phyloP scores from a whole-genome alignment of 2,113 vertebrate species.

The Morphnarchus princeps region DNA sequence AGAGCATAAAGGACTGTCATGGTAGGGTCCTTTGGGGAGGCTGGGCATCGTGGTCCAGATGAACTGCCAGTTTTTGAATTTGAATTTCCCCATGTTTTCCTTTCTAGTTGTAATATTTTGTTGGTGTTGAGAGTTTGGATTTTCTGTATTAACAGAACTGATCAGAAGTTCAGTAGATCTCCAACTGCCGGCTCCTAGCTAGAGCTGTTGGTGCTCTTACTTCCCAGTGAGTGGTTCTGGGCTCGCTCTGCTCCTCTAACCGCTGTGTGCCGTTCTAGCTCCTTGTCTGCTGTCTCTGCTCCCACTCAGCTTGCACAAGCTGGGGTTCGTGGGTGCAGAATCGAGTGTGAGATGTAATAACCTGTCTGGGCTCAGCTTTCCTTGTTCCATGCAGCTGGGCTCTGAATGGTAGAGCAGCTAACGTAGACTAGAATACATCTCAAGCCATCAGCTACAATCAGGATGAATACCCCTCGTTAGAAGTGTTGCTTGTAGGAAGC shows the following conservation, averaged over 20 bases:
- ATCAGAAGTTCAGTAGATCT: background rate
- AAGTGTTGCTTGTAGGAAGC: background rate
- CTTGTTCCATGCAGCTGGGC: background rate
- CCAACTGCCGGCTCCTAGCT: background rate
- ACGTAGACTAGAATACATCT: background rate
- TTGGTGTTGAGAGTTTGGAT: slow-evolving; percentile 1
- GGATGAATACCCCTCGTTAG: background rate
- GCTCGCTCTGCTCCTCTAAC: background rate
- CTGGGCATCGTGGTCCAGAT: background rate
- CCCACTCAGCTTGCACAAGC: background rate
- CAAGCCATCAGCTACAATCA: background rate
- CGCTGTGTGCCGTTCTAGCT: background rate
- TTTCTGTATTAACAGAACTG: background rate
- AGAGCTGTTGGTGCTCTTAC: slow-evolving; percentile 13
- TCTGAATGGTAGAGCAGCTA: background rate
- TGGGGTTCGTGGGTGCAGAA: background rate
- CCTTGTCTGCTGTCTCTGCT: background rate
- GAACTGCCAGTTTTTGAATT: background rate
- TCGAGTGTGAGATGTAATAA: background rate
- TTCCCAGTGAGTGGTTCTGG: background rate
- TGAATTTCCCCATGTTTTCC: background rate
- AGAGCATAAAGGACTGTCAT: background rate
- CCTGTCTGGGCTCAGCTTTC: background rate
- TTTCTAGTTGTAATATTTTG: background rate
- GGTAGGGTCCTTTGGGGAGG: background rate